Conservation (phyloP, 1,140 invertebrate species). For the Calephelis virginiensis region DNA sequence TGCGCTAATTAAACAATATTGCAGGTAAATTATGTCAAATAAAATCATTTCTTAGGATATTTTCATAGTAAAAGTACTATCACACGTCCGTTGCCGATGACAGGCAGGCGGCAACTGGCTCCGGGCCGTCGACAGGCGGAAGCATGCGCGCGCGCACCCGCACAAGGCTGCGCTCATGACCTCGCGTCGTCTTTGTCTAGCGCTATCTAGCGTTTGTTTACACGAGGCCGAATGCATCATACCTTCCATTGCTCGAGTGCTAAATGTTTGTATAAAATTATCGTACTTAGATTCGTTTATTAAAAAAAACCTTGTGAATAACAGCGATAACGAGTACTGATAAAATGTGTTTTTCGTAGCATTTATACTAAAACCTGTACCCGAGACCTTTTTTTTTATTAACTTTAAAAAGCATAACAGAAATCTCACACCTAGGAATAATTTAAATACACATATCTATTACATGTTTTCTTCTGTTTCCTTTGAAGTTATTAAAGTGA, state of each 20-base stretch:
- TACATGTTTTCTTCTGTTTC: too few relatives aligned
- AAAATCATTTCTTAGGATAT: not conserved
- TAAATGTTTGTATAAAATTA: conserved; percentile 65
- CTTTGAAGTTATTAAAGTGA: too few relatives aligned
- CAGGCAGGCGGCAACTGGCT: conserved; percentile 46
- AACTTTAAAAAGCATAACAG: not conserved
- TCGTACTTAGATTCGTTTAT: conserved; percentile 24
- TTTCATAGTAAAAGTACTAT: not conserved
- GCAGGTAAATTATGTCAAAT: too few relatives aligned
- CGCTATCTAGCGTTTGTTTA: conserved; percentile 75
- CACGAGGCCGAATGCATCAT: conserved; percentile 74
- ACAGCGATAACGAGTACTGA: conserved; percentile 14
- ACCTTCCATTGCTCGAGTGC: conserved; percentile 57
- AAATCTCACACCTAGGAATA: not conserved
- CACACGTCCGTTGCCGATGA: conserved; percentile 36
- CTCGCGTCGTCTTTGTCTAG: conserved; percentile 76
- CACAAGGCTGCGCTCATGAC: conserved; percentile 76
- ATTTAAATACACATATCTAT: too few relatives aligned
- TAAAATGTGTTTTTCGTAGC: conserved; percentile 1
- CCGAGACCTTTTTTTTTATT: not conserved
- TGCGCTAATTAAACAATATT: too few relatives aligned
- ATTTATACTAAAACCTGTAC: not conserved
- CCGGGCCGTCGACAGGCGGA: conserved; percentile 63
- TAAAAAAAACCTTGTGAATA: conserved; percentile 15
- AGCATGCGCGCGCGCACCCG: conserved; percentile 69